phyloP scores from a whole-genome alignment of 2,113 vertebrate genomes.

The Diadophis punctatus region DNA sequence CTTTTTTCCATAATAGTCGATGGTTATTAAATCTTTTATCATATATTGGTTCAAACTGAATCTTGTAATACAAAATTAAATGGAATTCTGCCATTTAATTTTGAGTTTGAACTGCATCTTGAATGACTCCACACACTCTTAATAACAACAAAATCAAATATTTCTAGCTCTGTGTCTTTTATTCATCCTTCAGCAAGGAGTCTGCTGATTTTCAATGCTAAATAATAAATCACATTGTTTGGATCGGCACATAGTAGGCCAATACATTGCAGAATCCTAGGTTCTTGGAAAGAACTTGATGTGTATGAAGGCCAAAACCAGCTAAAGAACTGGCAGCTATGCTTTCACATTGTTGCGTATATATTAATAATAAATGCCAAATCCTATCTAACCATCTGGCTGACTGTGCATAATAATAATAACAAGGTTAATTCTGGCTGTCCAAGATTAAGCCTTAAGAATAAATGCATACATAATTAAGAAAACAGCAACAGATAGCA shows the following conservation, averaged over 20 bases:
- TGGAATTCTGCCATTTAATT: background rate
- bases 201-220: background rate
- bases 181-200: background rate
- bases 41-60: background rate
- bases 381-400: background rate
- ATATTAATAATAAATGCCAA: background rate
- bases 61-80: background rate
- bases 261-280: background rate
- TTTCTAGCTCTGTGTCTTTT: background rate
- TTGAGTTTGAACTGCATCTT: background rate
- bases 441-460: background rate
- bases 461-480: background rate
- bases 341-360: background rate
- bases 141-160: background rate
- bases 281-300: background rate
- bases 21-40: background rate
- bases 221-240: background rate
- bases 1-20: background rate
- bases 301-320: background rate
- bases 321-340: background rate
- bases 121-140: background rate
- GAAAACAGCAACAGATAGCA: background rate
- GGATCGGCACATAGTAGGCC: too few relatives aligned
- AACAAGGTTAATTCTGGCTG: background rate
- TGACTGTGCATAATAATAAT: background rate